These are phyloP conservation scores for Crambe crambe DNA, from an alignment of 37 sponge, comb jelly and placozoan species.

Conservation along the genomic window DNA sequence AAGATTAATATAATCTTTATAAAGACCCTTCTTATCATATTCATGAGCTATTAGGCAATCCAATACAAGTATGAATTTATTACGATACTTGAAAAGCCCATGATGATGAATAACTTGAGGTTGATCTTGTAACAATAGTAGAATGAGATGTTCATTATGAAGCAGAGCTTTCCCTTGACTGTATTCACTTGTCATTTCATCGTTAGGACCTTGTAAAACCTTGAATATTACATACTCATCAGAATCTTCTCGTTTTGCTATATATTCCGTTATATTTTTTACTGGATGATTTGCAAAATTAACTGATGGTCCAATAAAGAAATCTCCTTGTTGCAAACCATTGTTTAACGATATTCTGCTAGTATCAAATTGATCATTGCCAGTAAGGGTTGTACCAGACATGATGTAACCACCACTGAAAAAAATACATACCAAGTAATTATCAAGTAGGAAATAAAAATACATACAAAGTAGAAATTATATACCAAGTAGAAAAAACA, in stretches of 20 bases:
- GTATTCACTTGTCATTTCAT: neutral
- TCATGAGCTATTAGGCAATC: slow-evolving; percentile 65
- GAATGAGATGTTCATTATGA: slow-evolving; percentile 74
- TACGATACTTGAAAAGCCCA: slow-evolving; percentile 56
- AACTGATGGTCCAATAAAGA: slow-evolving; percentile 50
- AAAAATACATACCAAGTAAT: too few relatives aligned
- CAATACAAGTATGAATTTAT: slow-evolving; percentile 60
- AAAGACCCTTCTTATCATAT: slow-evolving; percentile 30
- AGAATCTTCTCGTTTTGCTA: slow-evolving; percentile 55
- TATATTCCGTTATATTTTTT: slow-evolving; percentile 44
- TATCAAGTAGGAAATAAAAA: too few relatives aligned
- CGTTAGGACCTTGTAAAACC: slow-evolving; percentile 22
- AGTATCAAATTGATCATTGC: slow-evolving; percentile 46
- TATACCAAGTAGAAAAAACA: too few relatives aligned
- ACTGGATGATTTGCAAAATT: slow-evolving; percentile 46
- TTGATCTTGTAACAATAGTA: slow-evolving; percentile 64
- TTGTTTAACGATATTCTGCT: slow-evolving; percentile 33
- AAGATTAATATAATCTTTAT: slow-evolving; percentile 62
- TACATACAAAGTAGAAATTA: too few relatives aligned
- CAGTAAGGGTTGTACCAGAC: slow-evolving; percentile 2
- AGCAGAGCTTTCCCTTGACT: slow-evolving; percentile 70
- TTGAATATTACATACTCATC: slow-evolving; percentile 65
- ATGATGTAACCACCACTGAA: too few relatives aligned
- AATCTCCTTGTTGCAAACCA: slow-evolving; percentile 54
- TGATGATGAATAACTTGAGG: slow-evolving; percentile 71